These are phyloP conservation scores for Euphydryas editha DNA, from an alignment of 2,888 invertebrate species.

Conservation along the genomic window DNA sequence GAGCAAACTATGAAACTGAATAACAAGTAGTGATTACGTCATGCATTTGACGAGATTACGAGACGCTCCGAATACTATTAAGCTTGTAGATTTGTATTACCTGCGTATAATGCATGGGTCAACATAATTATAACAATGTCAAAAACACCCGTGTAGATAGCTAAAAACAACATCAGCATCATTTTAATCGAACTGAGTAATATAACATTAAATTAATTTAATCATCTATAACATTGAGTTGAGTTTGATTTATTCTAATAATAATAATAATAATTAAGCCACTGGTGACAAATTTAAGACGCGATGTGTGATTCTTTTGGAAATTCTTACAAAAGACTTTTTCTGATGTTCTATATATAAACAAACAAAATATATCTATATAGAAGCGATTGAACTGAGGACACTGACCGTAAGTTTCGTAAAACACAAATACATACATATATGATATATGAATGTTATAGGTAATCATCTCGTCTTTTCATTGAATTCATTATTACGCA, in stretches of 20 bases:
- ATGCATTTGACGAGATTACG: slow-evolving; percentile 56
- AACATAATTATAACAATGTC: too few species aligned
- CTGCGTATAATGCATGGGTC: too few species aligned
- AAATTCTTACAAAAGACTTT: background rate
- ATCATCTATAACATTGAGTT: background rate
- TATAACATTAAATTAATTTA: background rate
- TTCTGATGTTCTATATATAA: background rate
- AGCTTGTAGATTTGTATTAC: background rate
- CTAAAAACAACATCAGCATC: background rate
- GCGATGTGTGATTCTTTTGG: background rate
- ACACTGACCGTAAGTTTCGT: slow-evolving; percentile 12
- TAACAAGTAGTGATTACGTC: slow-evolving; percentile 63
- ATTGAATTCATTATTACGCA: slow-evolving; percentile 29
- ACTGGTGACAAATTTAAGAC: background rate
- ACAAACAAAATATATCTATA: background rate
- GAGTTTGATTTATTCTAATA: too few species aligned
- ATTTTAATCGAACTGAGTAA: background rate
- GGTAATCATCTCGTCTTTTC: background rate
- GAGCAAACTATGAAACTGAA: slow-evolving; percentile 56
- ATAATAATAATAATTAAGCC: background rate
- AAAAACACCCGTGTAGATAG: too few species aligned
- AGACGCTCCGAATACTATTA: slow-evolving; percentile 38
- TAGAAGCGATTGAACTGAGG: slow-evolving; percentile 9
- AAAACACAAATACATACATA: background rate
- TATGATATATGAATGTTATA: background rate